Evolutionary conservation across 2,797 vertebrate genomes (phyloP).

Genomic region (Acrossocheilus fasciatus): DNA sequence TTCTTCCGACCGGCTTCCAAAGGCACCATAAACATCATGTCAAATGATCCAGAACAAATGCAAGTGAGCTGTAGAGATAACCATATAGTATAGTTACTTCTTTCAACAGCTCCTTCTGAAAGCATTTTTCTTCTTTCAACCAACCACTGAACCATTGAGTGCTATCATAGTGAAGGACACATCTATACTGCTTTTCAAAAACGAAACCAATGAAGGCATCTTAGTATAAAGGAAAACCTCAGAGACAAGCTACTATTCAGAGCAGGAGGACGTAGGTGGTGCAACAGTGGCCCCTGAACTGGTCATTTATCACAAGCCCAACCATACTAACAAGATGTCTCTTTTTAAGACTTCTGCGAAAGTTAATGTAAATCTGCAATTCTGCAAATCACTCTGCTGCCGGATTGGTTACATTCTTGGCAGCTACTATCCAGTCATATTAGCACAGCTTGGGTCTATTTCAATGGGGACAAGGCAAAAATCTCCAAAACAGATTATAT

Average conservation of each 20-base stretch:
- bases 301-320: neutral
- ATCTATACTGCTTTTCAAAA: neutral
- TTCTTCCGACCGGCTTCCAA: neutral
- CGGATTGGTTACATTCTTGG: neutral
- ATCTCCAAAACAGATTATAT: constrained; percentile 6
- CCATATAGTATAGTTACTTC: neutral
- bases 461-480: neutral
- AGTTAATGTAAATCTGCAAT: neutral
- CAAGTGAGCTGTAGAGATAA: constrained; percentile 7
- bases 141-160: neutral
- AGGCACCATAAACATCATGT: constrained; percentile 4
- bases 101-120: constrained; percentile 1
- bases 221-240: neutral
- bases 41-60: constrained; percentile 25
- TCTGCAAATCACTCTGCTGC: neutral
- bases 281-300: neutral
- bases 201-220: neutral
- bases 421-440: neutral
- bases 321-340: neutral
- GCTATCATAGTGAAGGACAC: neutral
- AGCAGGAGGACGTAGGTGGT: neutral
- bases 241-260: neutral
- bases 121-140: neutral
- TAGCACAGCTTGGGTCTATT: neutral
- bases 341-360: neutral